A percentile compares a stretch with the other conserved stretches of the same genome.
Conservation (phyloP, 1,140 invertebrate species). For the Achroia grisella region DNA sequence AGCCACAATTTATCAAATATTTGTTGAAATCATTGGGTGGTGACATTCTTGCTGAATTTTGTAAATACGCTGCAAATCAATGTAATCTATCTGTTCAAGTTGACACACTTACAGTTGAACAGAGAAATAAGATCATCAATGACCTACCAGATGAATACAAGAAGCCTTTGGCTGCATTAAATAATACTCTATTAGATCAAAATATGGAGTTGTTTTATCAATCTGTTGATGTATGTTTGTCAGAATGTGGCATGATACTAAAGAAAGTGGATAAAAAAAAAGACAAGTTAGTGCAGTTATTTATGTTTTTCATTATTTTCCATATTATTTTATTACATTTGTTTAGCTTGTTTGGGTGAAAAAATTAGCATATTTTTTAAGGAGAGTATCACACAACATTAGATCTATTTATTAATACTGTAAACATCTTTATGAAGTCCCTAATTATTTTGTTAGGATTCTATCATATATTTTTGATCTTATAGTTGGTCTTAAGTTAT, state of each 20-base stretch:
- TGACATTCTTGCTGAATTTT: slow-evolving; percentile 88
- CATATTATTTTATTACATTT: not conserved
- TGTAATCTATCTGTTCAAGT: slow-evolving; percentile 75
- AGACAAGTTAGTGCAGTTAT: slow-evolving; percentile 44
- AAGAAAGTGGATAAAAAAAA: slow-evolving; percentile 80
- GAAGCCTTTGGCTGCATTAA: slow-evolving; percentile 75
- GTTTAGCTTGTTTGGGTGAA: no score
- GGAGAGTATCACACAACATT: not conserved
- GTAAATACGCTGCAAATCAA: slow-evolving; percentile 81
- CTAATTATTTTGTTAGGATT: no score
- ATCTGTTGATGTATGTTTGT: slow-evolving; percentile 81
- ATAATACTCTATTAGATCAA: slow-evolving; percentile 77
- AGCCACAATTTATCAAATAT: slow-evolving; percentile 84
- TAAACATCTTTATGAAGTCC: no score
- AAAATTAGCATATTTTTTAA: not conserved
- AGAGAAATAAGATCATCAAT: slow-evolving; percentile 79
- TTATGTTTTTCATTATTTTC: slow-evolving; percentile 4
- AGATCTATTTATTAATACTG: slow-evolving; percentile 3
- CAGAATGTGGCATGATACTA: slow-evolving; percentile 86
- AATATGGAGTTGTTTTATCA: slow-evolving; percentile 86
- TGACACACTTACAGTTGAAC: slow-evolving; percentile 77
- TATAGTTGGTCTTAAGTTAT: no score
- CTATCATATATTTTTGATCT: no score
- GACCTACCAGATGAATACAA: slow-evolving; percentile 80
- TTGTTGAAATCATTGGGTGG: slow-evolving; percentile 87